Evolutionary conservation across 2,888 invertebrate species (phyloP).

Genomic region (Nomada ruficornis): DNA sequence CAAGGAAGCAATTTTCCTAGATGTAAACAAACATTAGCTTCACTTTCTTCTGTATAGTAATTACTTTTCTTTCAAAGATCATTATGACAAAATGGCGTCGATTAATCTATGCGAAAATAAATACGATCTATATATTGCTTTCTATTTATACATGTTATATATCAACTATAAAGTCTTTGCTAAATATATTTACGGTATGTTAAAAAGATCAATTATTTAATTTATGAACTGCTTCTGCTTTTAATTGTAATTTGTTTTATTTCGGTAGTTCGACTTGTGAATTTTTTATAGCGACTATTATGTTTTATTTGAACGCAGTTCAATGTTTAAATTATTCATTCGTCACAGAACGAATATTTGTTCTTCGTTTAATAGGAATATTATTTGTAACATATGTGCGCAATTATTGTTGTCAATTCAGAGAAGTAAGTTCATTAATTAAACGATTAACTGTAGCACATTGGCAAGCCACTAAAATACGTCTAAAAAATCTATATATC

Average conservation of each 20-base stretch:
- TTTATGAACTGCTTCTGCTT: conserved; percentile 11
- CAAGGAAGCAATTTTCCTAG: not conserved
- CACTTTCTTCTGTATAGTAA: conserved; percentile 8
- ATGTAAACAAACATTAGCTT: conserved; percentile 21
- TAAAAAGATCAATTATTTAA: conserved; percentile 22
- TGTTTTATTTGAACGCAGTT: too few species aligned
- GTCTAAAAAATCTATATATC: not conserved
- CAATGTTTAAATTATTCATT: too few species aligned
- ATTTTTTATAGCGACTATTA: too few species aligned
- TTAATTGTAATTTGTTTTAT: not conserved
- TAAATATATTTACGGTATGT: conserved; percentile 13
- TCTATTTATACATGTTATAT: conserved; percentile 10
- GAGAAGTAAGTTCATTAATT: conserved; percentile 16
- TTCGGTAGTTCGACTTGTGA: too few species aligned
- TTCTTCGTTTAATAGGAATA: too few species aligned
- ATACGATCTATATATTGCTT: not conserved
- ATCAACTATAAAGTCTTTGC: not conserved
- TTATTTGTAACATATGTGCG: not conserved
- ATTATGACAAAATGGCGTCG: not conserved
- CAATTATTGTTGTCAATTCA: not conserved
- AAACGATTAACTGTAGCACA: conserved; percentile 23
- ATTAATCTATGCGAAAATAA: not conserved
- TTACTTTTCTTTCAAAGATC: conserved; percentile 9
- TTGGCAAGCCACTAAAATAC: not conserved
- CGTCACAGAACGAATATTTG: too few species aligned